Conservation (phyloP, 2,797 vertebrate species). For the Streptopelia turtur region DNA sequence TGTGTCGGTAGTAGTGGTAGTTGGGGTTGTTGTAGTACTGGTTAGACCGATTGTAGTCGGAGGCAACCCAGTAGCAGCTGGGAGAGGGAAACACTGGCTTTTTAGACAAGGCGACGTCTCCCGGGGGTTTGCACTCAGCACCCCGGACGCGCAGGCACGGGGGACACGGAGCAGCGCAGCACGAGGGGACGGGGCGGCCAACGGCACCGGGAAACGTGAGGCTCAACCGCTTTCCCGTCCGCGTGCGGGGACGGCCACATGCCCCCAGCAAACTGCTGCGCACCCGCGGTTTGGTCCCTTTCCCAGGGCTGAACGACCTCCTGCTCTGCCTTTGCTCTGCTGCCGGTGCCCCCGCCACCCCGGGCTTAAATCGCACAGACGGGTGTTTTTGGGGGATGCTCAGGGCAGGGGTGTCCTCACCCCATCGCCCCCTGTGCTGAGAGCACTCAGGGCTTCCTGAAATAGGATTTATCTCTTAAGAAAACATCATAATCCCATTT, state of each 20-base stretch:
- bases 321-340: background rate
- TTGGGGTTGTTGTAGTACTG: conserved; percentile 68
- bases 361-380: fast-evolving
- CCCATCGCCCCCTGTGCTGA: fast-evolving
- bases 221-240: conserved; percentile 19
- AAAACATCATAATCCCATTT: background rate
- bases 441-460: background rate
- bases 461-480: background rate
- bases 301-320: background rate
- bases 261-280: background rate
- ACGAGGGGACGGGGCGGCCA: background rate
- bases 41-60: conserved; percentile 77
- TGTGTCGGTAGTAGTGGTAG: conserved; percentile 73
- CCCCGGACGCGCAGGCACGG: background rate
- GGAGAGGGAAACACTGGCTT: conserved; percentile 76
- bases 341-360: fast-evolving
- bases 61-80: conserved; percentile 77
- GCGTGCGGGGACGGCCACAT: background rate
- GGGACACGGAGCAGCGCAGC: background rate
- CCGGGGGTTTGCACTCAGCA: background rate
- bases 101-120: background rate
- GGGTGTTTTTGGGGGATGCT: background rate
- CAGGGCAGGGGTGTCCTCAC: background rate
- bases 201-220: background rate
- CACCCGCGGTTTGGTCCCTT: background rate